Percentiles rank a stretch among this genome's conserved stretches.
phyloP scores from a whole-genome alignment of 2,113 vertebrate species.

The Panthera tigris region DNA sequence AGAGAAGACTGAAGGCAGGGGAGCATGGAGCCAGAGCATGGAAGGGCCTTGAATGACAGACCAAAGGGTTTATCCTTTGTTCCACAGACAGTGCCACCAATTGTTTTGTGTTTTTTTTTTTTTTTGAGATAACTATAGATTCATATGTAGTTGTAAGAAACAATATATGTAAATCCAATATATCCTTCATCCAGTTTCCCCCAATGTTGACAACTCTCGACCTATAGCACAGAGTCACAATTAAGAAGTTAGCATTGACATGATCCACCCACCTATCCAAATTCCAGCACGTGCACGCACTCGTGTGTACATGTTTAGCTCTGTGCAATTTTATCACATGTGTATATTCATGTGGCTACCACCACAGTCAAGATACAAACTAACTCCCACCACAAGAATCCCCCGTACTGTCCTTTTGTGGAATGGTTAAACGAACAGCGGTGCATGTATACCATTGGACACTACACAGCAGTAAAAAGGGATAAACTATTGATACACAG shows the following conservation, averaged over 20 bases:
- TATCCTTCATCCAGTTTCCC: background rate
- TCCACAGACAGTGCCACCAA: background rate
- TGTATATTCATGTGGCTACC: background rate
- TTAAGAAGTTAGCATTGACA: background rate
- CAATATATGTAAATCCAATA: background rate
- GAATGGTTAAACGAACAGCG: background rate
- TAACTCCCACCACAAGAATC: background rate
- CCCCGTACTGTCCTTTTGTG: background rate
- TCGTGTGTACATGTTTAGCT: background rate
- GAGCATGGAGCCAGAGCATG: background rate
- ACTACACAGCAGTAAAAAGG: background rate
- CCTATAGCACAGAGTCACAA: background rate
- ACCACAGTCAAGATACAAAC: background rate
- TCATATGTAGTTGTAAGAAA: background rate
- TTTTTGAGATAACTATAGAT: background rate
- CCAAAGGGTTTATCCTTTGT: background rate
- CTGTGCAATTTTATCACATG: background rate
- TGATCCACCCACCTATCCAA: background rate
- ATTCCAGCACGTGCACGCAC: too few relatives aligned
- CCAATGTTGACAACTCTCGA: background rate
- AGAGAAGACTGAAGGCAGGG: background rate
- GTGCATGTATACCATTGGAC: background rate
- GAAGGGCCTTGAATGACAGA: background rate
- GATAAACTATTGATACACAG: background rate
- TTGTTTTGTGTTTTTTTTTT: background rate